Base-by-base conservation (phyloP, 2,113 vertebrate genomes). In the Onychostoma macrolepis region DNA sequence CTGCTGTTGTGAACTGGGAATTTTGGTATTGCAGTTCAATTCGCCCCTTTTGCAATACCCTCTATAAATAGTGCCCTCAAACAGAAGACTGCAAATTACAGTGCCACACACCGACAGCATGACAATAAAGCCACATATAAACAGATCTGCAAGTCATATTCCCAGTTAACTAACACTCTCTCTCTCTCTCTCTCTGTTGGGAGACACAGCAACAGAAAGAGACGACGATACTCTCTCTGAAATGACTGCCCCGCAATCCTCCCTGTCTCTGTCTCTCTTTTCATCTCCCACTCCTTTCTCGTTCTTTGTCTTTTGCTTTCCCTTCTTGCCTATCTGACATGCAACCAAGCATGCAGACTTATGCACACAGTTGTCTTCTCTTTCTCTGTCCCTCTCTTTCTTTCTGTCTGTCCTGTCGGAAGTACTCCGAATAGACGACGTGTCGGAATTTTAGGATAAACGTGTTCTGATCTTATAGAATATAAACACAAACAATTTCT, bases 331-430 rank as follows among this genome's bases (percentile, higher is more conserved):
- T 88, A 67, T 85, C 86, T 87, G 78, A 88, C 74, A 77, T 80
- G 86, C 92, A 95, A 87, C 80, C 88, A 93, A 91, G 92, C 92
- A 89, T 91, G 88, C 86, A 81, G 45, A 81, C 87, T 83, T 83
- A 87, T 82, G 84, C 89, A 84, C 87, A 88, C 80, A 45, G 48
- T 80, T 79, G 71, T 88, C 38, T 77, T 82, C 75, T 80, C 48
- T 74, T 45, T 72, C 87, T 69, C 30, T 41, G 69, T 81, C 56
- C 81, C 33, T 61, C 84, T 83, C 65, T 61, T 15, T 45, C 28
- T 79, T n/a, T 80, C n/a, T 76, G 13, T 79, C 56, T 65, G 19
- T 83, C 56, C 87, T 86, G 85, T 80, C 48, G 45, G 61, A 85
- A 80, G 80, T 80, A 50, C 85, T 63, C 85, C 74, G 56, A 88